Evolutionary conservation across 2,113 vertebrate genomes (phyloP), one percentile per base, ranked within the genome.

Genomic region (Thinocorus orbignyianus): DNA sequence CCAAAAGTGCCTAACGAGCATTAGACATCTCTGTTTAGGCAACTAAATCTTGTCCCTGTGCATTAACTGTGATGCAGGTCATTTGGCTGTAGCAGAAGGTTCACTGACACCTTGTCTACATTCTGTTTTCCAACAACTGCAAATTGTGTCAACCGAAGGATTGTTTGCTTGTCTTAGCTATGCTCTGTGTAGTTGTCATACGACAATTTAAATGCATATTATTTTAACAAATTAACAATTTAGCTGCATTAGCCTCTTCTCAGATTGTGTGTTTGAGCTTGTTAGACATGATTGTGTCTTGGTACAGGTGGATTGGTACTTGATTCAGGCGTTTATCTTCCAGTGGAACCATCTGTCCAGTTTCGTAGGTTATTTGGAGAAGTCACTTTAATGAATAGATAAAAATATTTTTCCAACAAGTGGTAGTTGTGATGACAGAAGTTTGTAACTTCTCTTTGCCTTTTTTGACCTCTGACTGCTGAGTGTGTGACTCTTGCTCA

Each of bases 331-430:
- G 2, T 52, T 88, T 11, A 9, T 62, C 66, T 79, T 90, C 37
- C 58, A 60, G 64, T 54, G 42, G 12, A 26, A 51, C 49, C 1
- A 0, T 26, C 54, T 22, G 6, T 23, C 33, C 71, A 5, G 13
- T 44, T 66, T 89, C 54, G 49, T 74, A 28, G 11, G 18, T 77
- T 93, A 26, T 88, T 71, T 92, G 74, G 82, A 90, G 57, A 91
- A 78, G 69, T 35, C 31, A 10, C 13, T 79, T 28, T 57, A 60
- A 82, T 51, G 49, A 94, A 71, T 57, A 92, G 46, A 66, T 66
- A 71, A 54, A 90, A 88, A 62, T 55, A 41, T 55, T 94, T 92
- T 94, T 60, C 60, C 30, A 86, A 2, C 76, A 70, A 74, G 42
- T 86, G 39, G 49, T 1, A 7, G 28, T 88, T 72, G 68, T 44